phyloP scores from a whole-genome alignment of 2,113 vertebrate species.

The Otolemur garnettii region DNA sequence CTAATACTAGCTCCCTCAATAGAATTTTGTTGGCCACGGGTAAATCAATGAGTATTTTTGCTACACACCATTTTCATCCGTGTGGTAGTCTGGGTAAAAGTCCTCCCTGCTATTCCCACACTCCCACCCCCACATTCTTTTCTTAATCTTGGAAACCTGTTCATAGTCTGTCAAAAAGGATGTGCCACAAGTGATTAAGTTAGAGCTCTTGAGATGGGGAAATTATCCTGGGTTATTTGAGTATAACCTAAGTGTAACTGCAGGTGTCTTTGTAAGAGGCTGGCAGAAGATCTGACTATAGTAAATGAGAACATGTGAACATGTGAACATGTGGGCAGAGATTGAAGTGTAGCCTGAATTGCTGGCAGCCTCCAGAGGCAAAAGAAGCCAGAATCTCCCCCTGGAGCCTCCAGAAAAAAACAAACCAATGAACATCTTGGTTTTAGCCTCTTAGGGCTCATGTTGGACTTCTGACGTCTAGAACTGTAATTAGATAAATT shows the following conservation, averaged over 20 bases:
- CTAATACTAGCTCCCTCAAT: neutral
- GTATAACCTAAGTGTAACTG: neutral
- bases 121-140: rapidly evolving
- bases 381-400: neutral
- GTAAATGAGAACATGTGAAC: neutral
- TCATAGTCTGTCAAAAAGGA: neutral
- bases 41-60: neutral
- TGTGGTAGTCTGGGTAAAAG: neutral
- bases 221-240: neutral
- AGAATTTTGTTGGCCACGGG: neutral
- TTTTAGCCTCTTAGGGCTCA: neutral
- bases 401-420: neutral
- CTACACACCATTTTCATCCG: neutral
- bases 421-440: neutral
- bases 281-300: neutral
- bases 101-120: too few relatives aligned
- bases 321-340: neutral
- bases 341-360: neutral
- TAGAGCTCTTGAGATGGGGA: neutral
- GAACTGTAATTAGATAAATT: neutral
- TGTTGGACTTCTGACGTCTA: neutral
- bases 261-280: neutral
- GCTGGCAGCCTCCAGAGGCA: neutral
- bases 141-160: neutral
- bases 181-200: neutral